Percentiles rank a stretch among this genome's conserved stretches.
phyloP scores from a whole-genome alignment of 2,888 invertebrate species.

The Chironomus tentans region DNA sequence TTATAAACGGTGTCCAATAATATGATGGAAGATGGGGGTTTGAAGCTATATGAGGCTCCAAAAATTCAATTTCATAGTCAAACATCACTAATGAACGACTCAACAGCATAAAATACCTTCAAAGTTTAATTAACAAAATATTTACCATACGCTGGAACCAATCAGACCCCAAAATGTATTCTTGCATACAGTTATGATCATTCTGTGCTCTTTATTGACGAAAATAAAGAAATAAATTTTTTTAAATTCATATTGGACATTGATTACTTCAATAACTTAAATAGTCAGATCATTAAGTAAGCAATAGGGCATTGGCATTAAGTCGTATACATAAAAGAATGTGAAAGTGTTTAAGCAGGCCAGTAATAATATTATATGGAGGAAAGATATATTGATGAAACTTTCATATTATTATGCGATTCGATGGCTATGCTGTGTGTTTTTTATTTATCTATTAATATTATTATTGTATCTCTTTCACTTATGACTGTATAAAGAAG shows the following conservation, averaged over 20 bases:
- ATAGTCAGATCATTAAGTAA: not conserved
- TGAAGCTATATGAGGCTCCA: too few species aligned
- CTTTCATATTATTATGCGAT: not conserved
- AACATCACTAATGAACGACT: too few species aligned
- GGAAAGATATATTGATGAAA: not conserved
- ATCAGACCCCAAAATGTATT: not conserved
- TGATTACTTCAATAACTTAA: not conserved
- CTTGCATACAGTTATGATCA: not conserved
- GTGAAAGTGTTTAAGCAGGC: constrained; percentile 13
- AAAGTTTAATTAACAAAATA: not conserved
- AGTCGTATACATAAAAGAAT: not conserved
- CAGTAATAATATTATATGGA: not conserved
- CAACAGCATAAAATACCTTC: too few species aligned
- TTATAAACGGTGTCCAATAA: too few species aligned
- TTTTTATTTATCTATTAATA: too few species aligned
- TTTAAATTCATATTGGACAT: not conserved
- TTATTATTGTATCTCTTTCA: too few species aligned
- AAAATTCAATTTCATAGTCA: too few species aligned
- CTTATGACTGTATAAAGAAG: too few species aligned
- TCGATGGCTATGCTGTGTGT: too few species aligned
- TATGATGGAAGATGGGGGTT: too few species aligned
- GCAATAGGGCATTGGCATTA: not conserved
- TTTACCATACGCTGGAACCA: not conserved
- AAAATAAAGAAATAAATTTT: not conserved
- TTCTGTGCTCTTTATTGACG: not conserved